A percentile compares a stretch with the other conserved stretches of the same genome.
Conservation (phyloP, 2,113 vertebrate genomes). For the Nansenia antarctica region DNA sequence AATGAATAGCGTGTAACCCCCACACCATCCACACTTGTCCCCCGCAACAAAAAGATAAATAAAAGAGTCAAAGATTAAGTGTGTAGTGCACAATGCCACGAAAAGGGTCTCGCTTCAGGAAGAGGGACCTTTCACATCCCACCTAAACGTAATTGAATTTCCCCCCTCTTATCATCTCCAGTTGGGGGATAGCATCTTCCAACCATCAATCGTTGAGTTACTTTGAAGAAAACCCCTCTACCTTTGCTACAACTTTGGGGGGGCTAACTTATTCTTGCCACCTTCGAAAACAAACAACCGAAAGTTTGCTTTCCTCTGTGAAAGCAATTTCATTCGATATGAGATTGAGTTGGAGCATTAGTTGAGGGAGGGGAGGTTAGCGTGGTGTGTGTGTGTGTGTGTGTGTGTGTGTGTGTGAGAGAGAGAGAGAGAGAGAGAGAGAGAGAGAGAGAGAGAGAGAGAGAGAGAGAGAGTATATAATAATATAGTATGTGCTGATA, state of each 20-base stretch:
- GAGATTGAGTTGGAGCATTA: constrained; percentile 26
- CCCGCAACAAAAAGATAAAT: constrained; percentile 5
- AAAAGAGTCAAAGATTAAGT: constrained; percentile 28
- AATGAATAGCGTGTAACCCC: not conserved
- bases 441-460: too few species aligned
- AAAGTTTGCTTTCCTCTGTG: constrained; percentile 24
- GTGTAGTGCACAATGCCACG: constrained; percentile 5
- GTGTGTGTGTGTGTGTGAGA: not conserved
- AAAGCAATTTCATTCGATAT: constrained; percentile 62
- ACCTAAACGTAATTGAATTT: constrained; percentile 54
- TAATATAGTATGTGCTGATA: too few species aligned
- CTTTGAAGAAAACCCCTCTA: constrained; percentile 24
- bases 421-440: too few species aligned
- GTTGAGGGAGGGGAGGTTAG: not conserved
- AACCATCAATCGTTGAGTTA: constrained; percentile 18
- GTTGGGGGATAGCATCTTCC: constrained; percentile 36
- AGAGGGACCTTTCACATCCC: constrained; percentile 48
- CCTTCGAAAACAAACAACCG: constrained; percentile 24
- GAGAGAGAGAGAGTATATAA: too few species aligned
- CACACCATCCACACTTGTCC: constrained; percentile 16
- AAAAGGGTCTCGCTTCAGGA: constrained; percentile 5
- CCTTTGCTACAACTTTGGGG: not conserved
- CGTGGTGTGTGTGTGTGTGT: not conserved
- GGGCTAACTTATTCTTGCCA: constrained; percentile 22
- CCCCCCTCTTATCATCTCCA: constrained; percentile 25